phyloP scores from a whole-genome alignment of 2,113 vertebrate genomes.

The Perca schrenkii region DNA sequence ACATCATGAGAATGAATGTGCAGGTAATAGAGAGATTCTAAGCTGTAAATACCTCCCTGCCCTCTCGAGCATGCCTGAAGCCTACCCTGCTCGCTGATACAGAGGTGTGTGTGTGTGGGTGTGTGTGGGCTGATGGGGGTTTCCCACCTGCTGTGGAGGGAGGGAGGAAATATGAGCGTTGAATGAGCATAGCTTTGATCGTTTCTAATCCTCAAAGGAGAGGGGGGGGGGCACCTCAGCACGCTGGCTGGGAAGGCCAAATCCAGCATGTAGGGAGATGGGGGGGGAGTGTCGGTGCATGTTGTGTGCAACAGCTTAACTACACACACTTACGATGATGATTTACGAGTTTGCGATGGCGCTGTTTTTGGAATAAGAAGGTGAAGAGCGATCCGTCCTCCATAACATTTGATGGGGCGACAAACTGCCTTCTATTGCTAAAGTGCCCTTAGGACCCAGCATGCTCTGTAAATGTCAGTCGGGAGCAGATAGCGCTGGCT shows the following conservation, averaged over 20 bases:
- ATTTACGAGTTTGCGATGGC: conserved; percentile 4
- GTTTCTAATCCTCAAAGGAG: conserved; percentile 70
- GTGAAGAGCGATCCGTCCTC: background rate
- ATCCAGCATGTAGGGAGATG: conserved; percentile 26
- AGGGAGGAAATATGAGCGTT: conserved; percentile 60
- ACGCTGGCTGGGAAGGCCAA: conserved; percentile 17
- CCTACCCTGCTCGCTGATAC: conserved; percentile 32
- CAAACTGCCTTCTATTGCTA: conserved; percentile 31
- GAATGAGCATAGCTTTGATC: conserved; percentile 76
- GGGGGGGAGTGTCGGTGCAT: background rate
- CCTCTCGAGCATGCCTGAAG: conserved; percentile 36
- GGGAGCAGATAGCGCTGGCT: conserved; percentile 17
- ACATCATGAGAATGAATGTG: background rate
- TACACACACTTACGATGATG: background rate
- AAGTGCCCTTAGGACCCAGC: conserved; percentile 21
- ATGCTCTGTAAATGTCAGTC: conserved; percentile 51
- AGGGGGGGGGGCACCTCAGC: conserved; percentile 30
- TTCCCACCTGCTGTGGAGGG: conserved; percentile 55
- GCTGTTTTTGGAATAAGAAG: conserved; percentile 5
- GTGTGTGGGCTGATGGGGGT: conserved; percentile 54
- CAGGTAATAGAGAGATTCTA: conserved; percentile 22
- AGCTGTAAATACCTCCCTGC: conserved; percentile 12
- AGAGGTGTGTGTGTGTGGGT: conserved; percentile 34
- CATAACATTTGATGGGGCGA: conserved; percentile 30
- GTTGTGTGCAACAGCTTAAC: conserved; percentile 26